Evolutionary conservation across 2,888 invertebrate genomes (phyloP), one percentile per base, ranked within the genome.

Genomic region (Geophilus truncorum): DNA sequence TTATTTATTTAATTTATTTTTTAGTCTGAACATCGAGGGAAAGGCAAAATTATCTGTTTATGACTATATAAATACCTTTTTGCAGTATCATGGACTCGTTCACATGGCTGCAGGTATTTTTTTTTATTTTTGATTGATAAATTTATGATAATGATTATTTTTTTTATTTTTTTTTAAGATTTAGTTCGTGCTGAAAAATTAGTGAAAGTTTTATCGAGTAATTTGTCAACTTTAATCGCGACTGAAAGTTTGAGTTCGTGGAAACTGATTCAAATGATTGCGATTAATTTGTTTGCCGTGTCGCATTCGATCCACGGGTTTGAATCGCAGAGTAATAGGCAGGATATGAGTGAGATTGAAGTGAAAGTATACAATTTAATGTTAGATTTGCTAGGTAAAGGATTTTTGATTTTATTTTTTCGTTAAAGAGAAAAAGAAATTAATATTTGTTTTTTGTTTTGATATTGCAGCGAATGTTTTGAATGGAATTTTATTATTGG

Each of bases 261-360:
- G 88, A 92, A 92, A 83, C 89, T 95, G 28, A 90, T 93, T 40
- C 92, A 94, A 90, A 93, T 94, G 90, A 89, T 92, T 77, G 91
- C 92, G 81, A 92, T 94, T 57, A 91, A 93, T 85, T 89, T 94
- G 80, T 94, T 92, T 89, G 90, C 92, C 12, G 89, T 93, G 82
- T 84, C 85, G 81, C 85, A 85, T 81, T 84, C 84, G 9, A 83
- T 83, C 23, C 84, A 84, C 36, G 75, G 77, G 9, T 70, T 82
- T 28, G 82, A 82, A 15, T 36, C 79, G 18, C 34, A 76, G 18
- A 21, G 62, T 7, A 75, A 28, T 5, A 80, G 77, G 18, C 78
- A 36, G 21, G 80, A 81, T 57, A 86, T 92, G 83, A 90, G 90
- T 25, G 87, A 86, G 10, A 90, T 90, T 78, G 92, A 93, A 85